Evolutionary conservation across 2,888 invertebrate species (phyloP), one percentile per base, ranked within the genome.

Genomic region (Machimus rusticus): DNA sequence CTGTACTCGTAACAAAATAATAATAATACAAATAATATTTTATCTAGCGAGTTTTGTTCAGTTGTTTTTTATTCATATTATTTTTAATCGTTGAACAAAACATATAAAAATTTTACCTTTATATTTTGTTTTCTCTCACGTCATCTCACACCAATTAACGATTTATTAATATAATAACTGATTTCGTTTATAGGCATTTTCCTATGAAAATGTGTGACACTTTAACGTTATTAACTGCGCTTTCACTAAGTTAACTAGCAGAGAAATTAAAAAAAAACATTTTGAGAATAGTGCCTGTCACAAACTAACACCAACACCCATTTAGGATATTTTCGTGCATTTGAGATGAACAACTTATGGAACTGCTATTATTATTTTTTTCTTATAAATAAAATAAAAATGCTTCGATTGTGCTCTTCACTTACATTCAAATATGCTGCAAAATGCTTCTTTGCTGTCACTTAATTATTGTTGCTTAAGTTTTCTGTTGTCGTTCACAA

Each of bases 1-100:
- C 85, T 84, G 37, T 84, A 66, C 82, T 85, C 31, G 82, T 74
- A 85, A 74, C 46, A 85, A 23, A 51, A 84, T 66, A 81, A 81
- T 81, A 81, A 78, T 57, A 57, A 28, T 28, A 57, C 66, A 66
- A 66, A 66, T 55, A 78, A 78, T 78, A 79, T 79, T 79, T 79
- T 79, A 79, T 31, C 43, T 79, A 79, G 51, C 79, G 51, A 79
- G 31, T 76, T 79, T 66, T 23, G 66, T 57, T 57, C 57, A 57
- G 23, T 57, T 57, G 46, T 79, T 46, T 57, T n/a, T n/a, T 28
- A 66, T 19, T 19, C 55, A 55, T 55, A 55, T 55, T 19, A 55
- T 23, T 51, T 66, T 66, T 28, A 66, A 66, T 66, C 28, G 66
- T 66, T 28, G 66, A 66, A 66, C 66, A 66, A 66, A 66, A 66